Conservation (phyloP, 2,797 vertebrate genomes). For the Alectoris magna region DNA sequence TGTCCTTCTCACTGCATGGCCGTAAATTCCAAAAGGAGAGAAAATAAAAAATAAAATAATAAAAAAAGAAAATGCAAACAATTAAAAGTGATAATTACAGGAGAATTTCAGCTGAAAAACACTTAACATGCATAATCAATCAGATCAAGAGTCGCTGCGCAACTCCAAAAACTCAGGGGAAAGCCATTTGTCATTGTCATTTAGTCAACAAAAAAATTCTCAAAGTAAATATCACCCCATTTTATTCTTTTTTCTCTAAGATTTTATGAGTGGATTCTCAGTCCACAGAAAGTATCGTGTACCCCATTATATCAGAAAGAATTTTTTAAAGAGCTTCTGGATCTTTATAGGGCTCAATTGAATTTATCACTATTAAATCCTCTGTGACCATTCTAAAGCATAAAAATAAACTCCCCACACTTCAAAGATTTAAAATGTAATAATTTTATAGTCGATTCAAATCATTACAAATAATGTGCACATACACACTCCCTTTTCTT, state of each 20-base stretch:
- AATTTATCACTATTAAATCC: neutral
- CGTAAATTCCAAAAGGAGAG: neutral
- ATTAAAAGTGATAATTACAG: constrained; percentile 18
- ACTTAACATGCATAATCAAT: neutral
- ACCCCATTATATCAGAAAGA: neutral
- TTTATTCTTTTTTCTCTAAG: neutral
- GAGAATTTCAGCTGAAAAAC: neutral
- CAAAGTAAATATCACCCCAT: neutral
- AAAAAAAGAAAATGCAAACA: neutral
- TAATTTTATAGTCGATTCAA: neutral
- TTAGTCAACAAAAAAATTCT: neutral
- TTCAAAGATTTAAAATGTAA: neutral
- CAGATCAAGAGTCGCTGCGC: neutral
- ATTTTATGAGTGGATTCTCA: neutral
- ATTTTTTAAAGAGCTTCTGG: neutral
- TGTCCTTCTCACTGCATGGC: constrained; percentile 90
- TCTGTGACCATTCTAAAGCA: neutral
- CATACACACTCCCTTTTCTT: neutral
- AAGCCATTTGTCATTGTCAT: neutral
- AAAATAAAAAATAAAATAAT: neutral
- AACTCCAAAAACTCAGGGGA: neutral
- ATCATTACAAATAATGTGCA: neutral
- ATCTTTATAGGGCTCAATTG: neutral
- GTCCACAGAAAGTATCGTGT: neutral
- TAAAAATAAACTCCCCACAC: neutral